These are phyloP conservation scores for Anoplophora glabripennis DNA, from an alignment of 1,140 invertebrate species.

Conservation along the genomic window DNA sequence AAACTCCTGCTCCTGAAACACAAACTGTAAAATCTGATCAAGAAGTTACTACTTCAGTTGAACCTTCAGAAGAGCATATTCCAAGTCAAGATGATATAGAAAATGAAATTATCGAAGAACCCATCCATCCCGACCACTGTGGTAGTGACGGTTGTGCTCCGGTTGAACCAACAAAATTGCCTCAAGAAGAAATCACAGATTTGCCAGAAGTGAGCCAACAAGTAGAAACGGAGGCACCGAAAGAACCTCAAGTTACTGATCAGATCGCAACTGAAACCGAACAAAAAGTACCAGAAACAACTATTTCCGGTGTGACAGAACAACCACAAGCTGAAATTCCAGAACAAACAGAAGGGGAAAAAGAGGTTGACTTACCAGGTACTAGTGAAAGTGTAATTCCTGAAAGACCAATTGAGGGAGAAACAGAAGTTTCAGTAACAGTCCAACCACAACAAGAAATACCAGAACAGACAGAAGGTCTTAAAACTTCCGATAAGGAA, in stretches of 20 bases:
- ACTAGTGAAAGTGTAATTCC: constrained; percentile 21
- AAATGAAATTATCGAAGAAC: neutral
- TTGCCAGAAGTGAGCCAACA: neutral
- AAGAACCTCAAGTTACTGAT: constrained; percentile 24
- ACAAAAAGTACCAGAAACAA: too few species aligned
- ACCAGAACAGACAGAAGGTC: constrained; percentile 6
- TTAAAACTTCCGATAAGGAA: neutral
- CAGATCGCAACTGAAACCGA: neutral
- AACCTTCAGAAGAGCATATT: neutral
- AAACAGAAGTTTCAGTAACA: constrained; percentile 30
- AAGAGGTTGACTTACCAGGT: neutral
- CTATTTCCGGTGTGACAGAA: too few species aligned
- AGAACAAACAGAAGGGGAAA: neutral
- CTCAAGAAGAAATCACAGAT: constrained; percentile 4
- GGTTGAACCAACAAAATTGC: neutral
- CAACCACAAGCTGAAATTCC: neutral
- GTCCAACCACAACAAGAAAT: constrained; percentile 12
- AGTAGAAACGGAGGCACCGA: constrained; percentile 8
- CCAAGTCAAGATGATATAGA: neutral
- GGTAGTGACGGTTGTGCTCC: neutral
- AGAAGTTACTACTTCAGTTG: neutral
- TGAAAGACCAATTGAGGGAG: constrained; percentile 21
- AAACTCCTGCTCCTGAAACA: neutral
- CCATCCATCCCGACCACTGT: neutral
- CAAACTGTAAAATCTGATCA: constrained; percentile 4